These are phyloP conservation scores for Drosophila dunni DNA, from an alignment of 1,140 invertebrate species.

Conservation along the genomic window DNA sequence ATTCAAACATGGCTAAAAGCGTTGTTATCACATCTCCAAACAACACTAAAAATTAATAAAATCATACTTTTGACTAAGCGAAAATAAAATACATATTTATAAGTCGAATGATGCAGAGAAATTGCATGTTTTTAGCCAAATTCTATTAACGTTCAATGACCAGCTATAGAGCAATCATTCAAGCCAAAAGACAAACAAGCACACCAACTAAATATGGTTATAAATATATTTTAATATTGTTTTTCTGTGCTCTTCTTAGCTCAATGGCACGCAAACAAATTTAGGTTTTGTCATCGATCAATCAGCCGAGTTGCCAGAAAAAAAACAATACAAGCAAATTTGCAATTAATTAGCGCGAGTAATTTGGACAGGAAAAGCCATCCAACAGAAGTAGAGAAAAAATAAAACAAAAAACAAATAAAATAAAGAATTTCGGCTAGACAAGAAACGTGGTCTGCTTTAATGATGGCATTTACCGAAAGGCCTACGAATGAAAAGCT, in stretches of 20 bases:
- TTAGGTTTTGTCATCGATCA: slow-evolving; percentile 66
- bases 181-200: neutral
- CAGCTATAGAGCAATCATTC: slow-evolving; percentile 5
- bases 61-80: too few relatives aligned
- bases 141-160: slow-evolving; percentile 19
- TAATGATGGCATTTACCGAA: slow-evolving; percentile 55
- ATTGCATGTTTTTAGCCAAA: neutral
- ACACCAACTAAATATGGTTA: neutral
- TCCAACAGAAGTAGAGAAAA: slow-evolving; percentile 41
- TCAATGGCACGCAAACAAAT: slow-evolving; percentile 64
- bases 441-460: slow-evolving; percentile 57
- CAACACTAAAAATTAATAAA: too few relatives aligned
- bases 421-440: slow-evolving; percentile 45
- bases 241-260: slow-evolving; percentile 2
- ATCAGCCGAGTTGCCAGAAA: slow-evolving; percentile 47
- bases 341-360: slow-evolving; percentile 74
- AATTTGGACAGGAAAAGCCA: slow-evolving; percentile 33
- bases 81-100: too few relatives aligned
- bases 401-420: slow-evolving; percentile 25
- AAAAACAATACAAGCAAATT: slow-evolving; percentile 51
- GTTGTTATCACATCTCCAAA: too few relatives aligned
- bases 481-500: slow-evolving; percentile 33
- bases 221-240: slow-evolving; percentile 17
- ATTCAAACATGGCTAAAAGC: too few relatives aligned
- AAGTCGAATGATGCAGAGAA: too few relatives aligned